These are phyloP conservation scores for Chrysopa pallens DNA, from an alignment of 1,140 invertebrate species.

Conservation along the genomic window DNA sequence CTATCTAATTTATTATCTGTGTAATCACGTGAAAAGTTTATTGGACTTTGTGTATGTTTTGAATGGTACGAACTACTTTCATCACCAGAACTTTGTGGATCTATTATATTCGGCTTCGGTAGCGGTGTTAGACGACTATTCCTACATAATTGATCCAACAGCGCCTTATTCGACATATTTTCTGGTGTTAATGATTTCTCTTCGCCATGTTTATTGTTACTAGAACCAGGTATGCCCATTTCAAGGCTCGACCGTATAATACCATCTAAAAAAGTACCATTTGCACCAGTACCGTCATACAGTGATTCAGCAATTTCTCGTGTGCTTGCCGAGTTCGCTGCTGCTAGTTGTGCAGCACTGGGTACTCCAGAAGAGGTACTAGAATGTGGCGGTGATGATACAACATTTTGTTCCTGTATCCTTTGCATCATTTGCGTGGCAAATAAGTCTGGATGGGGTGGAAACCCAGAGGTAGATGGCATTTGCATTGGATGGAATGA, in stretches of 20 bases:
- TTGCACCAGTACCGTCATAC: slow-evolving; percentile 38
- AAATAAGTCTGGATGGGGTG: slow-evolving; percentile 44
- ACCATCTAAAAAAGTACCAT: slow-evolving; percentile 59
- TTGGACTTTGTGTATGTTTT: slow-evolving; percentile 16
- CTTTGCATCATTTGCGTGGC: slow-evolving; percentile 66
- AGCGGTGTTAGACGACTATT: slow-evolving; percentile 37
- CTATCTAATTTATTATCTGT: slow-evolving; percentile 2
- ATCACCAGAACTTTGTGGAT: slow-evolving; percentile 16
- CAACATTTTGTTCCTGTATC: slow-evolving; percentile 38
- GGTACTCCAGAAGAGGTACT: slow-evolving; percentile 7
- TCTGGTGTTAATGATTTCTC: slow-evolving; percentile 21
- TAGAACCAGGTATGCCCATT: slow-evolving; percentile 27
- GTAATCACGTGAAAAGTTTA: slow-evolving; percentile 12
- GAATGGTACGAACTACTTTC: slow-evolving; percentile 9
- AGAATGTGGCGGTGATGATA: slow-evolving; percentile 14
- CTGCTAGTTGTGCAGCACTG: slow-evolving; percentile 11
- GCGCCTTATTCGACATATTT: slow-evolving; percentile 36
- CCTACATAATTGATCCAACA: slow-evolving; percentile 50
- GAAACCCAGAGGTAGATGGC: slow-evolving; percentile 23
- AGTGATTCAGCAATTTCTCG: slow-evolving; percentile 39
- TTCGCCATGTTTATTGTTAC: slow-evolving; percentile 16
- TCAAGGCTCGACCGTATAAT: slow-evolving; percentile 63
- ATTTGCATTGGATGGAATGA: slow-evolving; percentile 29
- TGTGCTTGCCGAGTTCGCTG: slow-evolving; percentile 17
- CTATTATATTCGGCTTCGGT: slow-evolving; percentile 17